A percentile compares a stretch with the other conserved stretches of the same genome.
These are phyloP conservation scores for Diacarnus erythraeanus DNA, from an alignment of 37 sponge, comb jelly and placozoan species.

Conservation along the genomic window DNA sequence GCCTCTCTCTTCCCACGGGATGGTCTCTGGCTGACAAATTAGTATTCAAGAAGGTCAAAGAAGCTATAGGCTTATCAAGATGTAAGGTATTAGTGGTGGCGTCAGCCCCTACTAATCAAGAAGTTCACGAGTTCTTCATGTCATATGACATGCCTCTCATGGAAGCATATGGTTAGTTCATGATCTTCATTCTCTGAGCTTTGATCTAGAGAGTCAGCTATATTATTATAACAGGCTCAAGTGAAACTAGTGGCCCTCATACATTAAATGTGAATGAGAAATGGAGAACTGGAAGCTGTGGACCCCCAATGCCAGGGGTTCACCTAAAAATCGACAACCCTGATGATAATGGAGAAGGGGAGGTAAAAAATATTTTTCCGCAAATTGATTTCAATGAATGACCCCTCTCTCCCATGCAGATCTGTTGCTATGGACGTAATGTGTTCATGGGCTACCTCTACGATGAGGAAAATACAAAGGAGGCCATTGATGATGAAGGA, in stretches of 20 bases:
- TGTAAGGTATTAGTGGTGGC: conserved; percentile 38
- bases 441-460: conserved; percentile 95
- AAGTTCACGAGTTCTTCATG: conserved; percentile 82
- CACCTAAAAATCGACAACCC: conserved; percentile 72
- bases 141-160: conserved; percentile 86
- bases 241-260: conserved; percentile 75
- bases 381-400: too few relatives aligned
- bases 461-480: conserved; percentile 84
- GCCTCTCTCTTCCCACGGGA: conserved; percentile 63
- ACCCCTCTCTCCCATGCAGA: conserved; percentile 17
- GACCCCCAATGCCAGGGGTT: conserved; percentile 56
- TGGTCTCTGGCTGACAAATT: conserved; percentile 66
- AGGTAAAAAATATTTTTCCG: conserved; percentile 63
- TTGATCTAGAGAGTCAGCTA: too few relatives aligned
- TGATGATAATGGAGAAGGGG: conserved; percentile 87
- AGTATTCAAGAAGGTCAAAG: conserved; percentile 62
- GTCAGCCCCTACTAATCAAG: conserved; percentile 19
- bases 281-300: conserved; percentile 82
- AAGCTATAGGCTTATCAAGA: conserved; percentile 52
- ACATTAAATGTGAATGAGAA: conserved; percentile 28
- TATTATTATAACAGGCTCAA: conserved; percentile 89
- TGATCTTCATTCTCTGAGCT: too few relatives aligned
- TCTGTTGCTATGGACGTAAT: conserved; percentile 78
- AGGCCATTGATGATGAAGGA: conserved; percentile 84
- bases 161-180: conserved; percentile 91